Conservation (phyloP, 2,888 invertebrate genomes). For the Linnaemya tessellans region DNA sequence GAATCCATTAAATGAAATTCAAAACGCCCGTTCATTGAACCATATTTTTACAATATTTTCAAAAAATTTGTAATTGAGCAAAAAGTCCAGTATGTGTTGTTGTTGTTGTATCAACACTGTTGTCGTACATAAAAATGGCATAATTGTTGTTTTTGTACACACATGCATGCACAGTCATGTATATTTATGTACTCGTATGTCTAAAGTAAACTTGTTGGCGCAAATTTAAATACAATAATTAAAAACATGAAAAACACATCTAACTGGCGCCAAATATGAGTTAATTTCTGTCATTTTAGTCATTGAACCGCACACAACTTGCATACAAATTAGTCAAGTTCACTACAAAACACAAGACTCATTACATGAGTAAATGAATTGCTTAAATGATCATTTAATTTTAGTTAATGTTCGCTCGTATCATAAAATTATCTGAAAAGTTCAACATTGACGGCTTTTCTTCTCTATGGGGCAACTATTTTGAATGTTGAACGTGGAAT, state of each 20-base stretch:
- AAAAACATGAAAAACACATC: constrained; percentile 31
- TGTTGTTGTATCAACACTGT: background rate
- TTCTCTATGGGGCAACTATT: background rate
- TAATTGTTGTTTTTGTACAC: background rate
- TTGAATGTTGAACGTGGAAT: background rate
- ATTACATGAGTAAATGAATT: constrained; percentile 9
- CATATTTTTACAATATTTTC: constrained; percentile 10
- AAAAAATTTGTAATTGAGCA: background rate
- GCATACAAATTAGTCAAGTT: constrained; percentile 53
- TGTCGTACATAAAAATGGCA: background rate
- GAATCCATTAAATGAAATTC: background rate
- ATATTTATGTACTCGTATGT: background rate
- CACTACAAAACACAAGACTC: constrained; percentile 1
- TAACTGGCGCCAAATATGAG: constrained; percentile 65
- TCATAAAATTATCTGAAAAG: background rate
- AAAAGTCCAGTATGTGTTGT: background rate
- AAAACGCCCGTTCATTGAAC: constrained; percentile 18
- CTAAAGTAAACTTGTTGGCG: background rate
- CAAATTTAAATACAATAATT: constrained; percentile 36
- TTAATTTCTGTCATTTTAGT: constrained; percentile 61
- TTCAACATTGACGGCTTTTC: background rate
- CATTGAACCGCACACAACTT: constrained; percentile 49
- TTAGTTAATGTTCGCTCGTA: background rate
- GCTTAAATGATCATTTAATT: constrained; percentile 17
- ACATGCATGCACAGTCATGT: background rate